Base-by-base conservation (phyloP, 2,888 invertebrate genomes). In the Drosophila mettleri region DNA sequence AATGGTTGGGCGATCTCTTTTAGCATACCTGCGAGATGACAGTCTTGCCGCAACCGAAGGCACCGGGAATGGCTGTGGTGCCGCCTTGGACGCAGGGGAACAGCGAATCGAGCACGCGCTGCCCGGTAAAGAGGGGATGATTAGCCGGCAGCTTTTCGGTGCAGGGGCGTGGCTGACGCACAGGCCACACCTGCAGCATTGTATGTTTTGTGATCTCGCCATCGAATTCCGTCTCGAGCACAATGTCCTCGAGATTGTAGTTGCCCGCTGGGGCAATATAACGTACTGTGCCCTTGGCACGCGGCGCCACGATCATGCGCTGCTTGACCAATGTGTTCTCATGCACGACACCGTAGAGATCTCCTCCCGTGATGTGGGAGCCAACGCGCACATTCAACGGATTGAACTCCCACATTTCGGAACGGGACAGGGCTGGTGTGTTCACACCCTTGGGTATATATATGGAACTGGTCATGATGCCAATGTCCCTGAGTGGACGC, bases 111-210 rank as follows among this genome's bases (percentile, higher is more conserved):
- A 99, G 94, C 41, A 99, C 99, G 58, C 99, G 95, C 93, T 99
- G 99, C 0, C 99, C 99, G 74, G 99, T 99, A 65, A 99, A 94
- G 82, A 99, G 94, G 41, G 99, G 99, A 93, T 98, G 96, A 94
- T 99, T 99, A 86, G 99, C 99, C 58, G 98, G 98, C 82, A 99
- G 94, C 93, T 99, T 99, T 93, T 99, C 99, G 4, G 98, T 96
- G 59, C 96, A 96, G 16, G 99, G 99, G 60, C 99, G 94, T 55
- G 99, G 98, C 93, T 98, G 98, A 90, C 99, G 96, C 80, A 99
- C 99, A 3, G 99, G 99, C 99, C 99, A 99, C 74, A 99, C 97
- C 94, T 99, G 99, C 93, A 99, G 93, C 99, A 99, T 99, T 60
- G 95, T 96, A 93, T 95, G 98, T 91, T 97, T 95, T 57, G 95